Conservation (phyloP, 2,888 invertebrate species). For the Drosophila hamatofila region DNA sequence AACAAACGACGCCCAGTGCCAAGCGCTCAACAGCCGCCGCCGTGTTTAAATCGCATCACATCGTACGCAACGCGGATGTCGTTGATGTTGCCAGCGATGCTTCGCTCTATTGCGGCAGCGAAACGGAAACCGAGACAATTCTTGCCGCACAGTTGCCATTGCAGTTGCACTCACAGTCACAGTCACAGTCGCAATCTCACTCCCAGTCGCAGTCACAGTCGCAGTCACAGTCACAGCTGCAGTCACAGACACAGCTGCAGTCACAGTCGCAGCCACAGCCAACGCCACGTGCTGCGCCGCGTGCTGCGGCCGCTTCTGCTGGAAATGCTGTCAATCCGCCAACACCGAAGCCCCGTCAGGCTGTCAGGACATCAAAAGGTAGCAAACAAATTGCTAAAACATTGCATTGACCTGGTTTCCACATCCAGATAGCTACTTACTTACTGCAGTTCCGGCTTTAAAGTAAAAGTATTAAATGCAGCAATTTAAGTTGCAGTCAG, state of each 20-base stretch:
- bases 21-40: conserved; percentile 73
- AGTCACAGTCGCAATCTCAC: conserved; percentile 41
- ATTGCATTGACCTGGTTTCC: conserved; percentile 66
- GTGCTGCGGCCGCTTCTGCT: conserved; percentile 44
- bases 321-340: conserved; percentile 70
- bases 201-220: conserved; percentile 22
- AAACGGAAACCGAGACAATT: conserved; percentile 46
- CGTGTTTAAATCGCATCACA: conserved; percentile 67
- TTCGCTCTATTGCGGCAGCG: conserved; percentile 80
- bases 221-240: conserved; percentile 68
- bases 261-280: conserved; percentile 74
- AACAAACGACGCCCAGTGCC: conserved; percentile 51
- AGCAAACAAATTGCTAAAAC: conserved; percentile 33
- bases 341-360: conserved; percentile 85
- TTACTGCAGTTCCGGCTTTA: not conserved
- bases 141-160: conserved; percentile 21
- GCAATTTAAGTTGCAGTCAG: not conserved
- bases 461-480: conserved; percentile 24
- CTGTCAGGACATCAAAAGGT: conserved; percentile 71
- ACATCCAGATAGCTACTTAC: conserved; percentile 5
- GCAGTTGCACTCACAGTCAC: conserved; percentile 25
- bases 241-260: conserved; percentile 68
- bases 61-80: conserved; percentile 76
- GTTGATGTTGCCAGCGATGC: conserved; percentile 85
- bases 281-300: conserved; percentile 84